Percentiles rank a stretch among this genome's conserved stretches.
phyloP scores from a whole-genome alignment of 2,113 vertebrate genomes.

The Sinocyclocheilus maitianheensis region DNA sequence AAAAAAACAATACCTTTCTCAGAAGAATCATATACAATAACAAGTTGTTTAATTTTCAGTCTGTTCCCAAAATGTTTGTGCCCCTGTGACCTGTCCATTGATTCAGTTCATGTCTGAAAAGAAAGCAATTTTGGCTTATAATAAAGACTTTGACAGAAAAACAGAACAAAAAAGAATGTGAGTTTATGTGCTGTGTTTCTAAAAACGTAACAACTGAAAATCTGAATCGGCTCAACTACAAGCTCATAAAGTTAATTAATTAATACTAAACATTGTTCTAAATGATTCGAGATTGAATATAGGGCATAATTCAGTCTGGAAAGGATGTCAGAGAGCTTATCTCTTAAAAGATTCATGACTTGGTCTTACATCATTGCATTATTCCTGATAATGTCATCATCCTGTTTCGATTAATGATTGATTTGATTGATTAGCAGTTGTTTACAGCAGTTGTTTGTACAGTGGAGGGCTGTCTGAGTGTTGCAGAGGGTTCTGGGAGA shows the following conservation, averaged over 20 bases:
- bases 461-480: background rate
- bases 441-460: slow-evolving; percentile 27
- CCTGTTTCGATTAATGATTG: background rate
- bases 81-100: background rate
- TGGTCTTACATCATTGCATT: background rate
- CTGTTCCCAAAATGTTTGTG: background rate
- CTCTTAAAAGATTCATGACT: background rate
- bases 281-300: background rate
- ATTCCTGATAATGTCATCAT: background rate
- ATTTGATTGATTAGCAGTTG: slow-evolving; percentile 22
- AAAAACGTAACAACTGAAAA: background rate
- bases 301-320: background rate
- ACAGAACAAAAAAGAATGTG: background rate
- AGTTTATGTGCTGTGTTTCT: background rate
- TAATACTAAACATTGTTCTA: background rate
- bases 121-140: background rate
- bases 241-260: background rate
- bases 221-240: background rate
- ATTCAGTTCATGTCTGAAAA: background rate
- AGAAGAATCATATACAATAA: too few relatives aligned
- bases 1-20: background rate
- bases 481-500: background rate
- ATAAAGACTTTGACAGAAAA: background rate
- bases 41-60: background rate
- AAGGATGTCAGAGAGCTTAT: background rate